These are phyloP conservation scores for Passer domesticus DNA, from an alignment of 2,113 vertebrate genomes.

Conservation along the genomic window DNA sequence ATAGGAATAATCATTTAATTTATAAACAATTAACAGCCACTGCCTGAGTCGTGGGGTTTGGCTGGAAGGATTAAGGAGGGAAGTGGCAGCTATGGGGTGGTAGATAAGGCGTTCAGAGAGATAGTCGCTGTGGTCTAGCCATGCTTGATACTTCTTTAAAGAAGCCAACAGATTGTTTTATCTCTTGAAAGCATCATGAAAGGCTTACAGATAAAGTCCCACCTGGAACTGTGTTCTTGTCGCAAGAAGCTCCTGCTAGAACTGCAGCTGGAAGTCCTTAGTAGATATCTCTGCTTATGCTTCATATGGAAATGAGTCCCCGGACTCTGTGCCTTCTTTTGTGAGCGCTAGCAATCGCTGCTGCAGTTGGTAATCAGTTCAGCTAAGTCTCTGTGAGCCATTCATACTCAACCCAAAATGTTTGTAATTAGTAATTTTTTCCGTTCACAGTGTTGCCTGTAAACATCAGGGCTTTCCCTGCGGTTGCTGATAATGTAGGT, in stretches of 20 bases:
- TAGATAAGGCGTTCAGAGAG: background rate
- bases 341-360: background rate
- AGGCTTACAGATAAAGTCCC: constrained; percentile 18
- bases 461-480: background rate
- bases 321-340: background rate
- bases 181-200: constrained; percentile 36
- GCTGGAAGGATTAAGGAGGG: constrained; percentile 3
- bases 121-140: background rate
- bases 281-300: background rate
- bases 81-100: background rate
- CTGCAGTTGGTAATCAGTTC: background rate
- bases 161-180: background rate
- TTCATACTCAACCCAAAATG: constrained; percentile 9
- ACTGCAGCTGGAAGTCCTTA: background rate
- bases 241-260: background rate
- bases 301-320: background rate
- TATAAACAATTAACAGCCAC: constrained; percentile 5
- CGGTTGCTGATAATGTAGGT: background rate
- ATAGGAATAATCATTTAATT: constrained; percentile 29
- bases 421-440: background rate
- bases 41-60: background rate
- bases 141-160: background rate
- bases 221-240: constrained; percentile 1
- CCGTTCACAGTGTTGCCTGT: background rate
- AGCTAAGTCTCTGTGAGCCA: constrained; percentile 8